Evolutionary conservation across 2,888 invertebrate species (phyloP), one percentile per base, ranked within the genome.

Genomic region (Pogonocherus hispidulus): DNA sequence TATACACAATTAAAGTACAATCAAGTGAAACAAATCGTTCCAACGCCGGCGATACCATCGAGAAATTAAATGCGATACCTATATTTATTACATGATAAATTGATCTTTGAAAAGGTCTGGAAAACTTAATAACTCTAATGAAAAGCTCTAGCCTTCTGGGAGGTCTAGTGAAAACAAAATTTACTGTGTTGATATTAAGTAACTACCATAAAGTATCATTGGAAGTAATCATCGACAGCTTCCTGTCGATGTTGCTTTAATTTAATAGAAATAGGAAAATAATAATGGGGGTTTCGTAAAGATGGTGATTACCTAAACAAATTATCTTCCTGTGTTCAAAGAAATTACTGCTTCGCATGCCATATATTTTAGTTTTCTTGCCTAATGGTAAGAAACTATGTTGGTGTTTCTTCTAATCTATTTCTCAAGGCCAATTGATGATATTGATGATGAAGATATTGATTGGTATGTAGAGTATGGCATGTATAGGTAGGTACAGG

Each of bases 21-120:
- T 63, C 63, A 52, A 59, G 59, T 47, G 27, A 44, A 54, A 54
- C 63, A 63, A 63, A 63, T 63, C 52, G 44, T 54, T 52, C 14
- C 37, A 14, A 23, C 20, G 32, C 20, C 32, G 37, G 32, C 27
- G 55, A 47, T 47, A 47, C 20, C 20, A 47, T 20, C 47, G 19
- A 47, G 11, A 22, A 47, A 47, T 20, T 47, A 19, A 8, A 49
- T 62, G 56, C 67, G 65, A 65, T 63, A n/a, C 14, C 18, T 47
- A 69, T 69, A 65, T 74, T 76, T 73, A 76, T 75, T 63, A 72
- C 71, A 73, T 76, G 76, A 76, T 74, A 75, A 76, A 76, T 76
- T 71, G 67, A 68, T 70, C 57, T 70, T 65, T 63, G 52, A 67
- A 70, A 69, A 71, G 63, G 66, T 64, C 67, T 56, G 69, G 69